Base-by-base conservation (phyloP, 2,797 vertebrate genomes). In the Anguilla marmorata region DNA sequence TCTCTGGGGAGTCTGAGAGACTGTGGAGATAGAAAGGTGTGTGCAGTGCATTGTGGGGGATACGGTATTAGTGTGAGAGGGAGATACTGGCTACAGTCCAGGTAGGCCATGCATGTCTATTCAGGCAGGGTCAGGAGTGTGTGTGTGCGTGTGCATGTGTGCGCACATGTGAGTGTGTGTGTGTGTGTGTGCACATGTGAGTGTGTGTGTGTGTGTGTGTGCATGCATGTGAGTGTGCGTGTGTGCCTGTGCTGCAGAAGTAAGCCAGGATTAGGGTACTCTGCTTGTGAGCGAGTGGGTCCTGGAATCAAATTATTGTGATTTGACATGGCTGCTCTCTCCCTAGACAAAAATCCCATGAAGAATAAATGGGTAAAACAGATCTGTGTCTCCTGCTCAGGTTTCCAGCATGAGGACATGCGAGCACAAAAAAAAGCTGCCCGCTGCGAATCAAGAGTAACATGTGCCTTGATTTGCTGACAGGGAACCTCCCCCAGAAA, bases 1-100 rank as follows among this genome's bases (percentile, higher is more conserved):
- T 63, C 85, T 88, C 50, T 83, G 79, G 86, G 88, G 41, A 48
- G 41, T 50, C 45, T 80, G 19, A 89, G 79, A 87, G 91, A 89
- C 19, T 2, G 45, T 56, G 66, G 69, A 76, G 85, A 88, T 89
- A 87, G 84, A 90, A 89, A 86, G 41, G 66, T n/a, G 54, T 14
- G n/a, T 85, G 86, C 9, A 56, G 21, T 76, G 76, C 82, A 84
- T 16, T 52, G 50, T 19, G 52, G 82, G 82, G 24, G n/a, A 56
- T 27, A 24, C 24, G 24, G 82, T 16, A 54, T 12, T 24, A 11
- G 11, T 30, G 12, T 30, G 82, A 80, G 41, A 48, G 76, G 12
- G 41, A 80, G 16, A 24, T 11, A 41, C 7, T 74, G 37, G 76
- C 41, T 8, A 45, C 41, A 24, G 24, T 48, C 9, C 41, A 21